Evolutionary conservation across 2,888 invertebrate genomes (phyloP), one percentile per base, ranked within the genome.

Genomic region (Chamaedrilus cognettii): DNA sequence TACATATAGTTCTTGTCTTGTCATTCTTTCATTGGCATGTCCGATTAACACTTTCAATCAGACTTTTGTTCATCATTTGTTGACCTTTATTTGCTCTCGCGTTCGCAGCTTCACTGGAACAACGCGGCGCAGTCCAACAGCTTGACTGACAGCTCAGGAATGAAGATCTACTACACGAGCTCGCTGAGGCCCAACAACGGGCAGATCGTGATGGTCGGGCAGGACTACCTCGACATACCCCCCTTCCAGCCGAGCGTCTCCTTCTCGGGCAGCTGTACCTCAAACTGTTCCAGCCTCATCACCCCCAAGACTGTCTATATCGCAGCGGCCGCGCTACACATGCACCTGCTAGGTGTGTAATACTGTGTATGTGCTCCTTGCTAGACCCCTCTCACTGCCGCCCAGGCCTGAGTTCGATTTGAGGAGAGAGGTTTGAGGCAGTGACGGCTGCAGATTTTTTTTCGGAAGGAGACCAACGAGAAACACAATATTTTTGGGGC

Each of bases 71-170:
- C n/a, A n/a, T n/a, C n/a, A n/a, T n/a, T n/a, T n/a, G n/a, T n/a
- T n/a, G n/a, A n/a, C n/a, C n/a, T n/a, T n/a, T n/a, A n/a, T n/a
- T n/a, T n/a, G n/a, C n/a, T n/a, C n/a, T n/a, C n/a, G n/a, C n/a
- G n/a, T n/a, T n/a, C n/a, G n/a, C n/a, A n/a, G 66, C 28, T 66
- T 26, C 66, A 66, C 58, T 66, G 66, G 66, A 66, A 66, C 66
- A 66, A 66, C 32, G 56, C 62, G n/a, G 31, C n/a, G 11, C 35
- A 3, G 28, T 15, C 3, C 7, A 15, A 23, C 23, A 56, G 35
- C 35, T 63, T 15, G 2, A 49, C n/a, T n/a, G 66, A 66, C 57
- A 30, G 30, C 42, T 66, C 66, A 23, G 66, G 66, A 28, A 35
- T 66, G 62, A 62, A 28, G 49, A 33, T 66, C n/a, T 49, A 42